A percentile compares a stretch with the other conserved stretches of the same genome.
These are phyloP conservation scores for Poecilus cupreus DNA, from an alignment of 2,888 invertebrate genomes.

Conservation along the genomic window DNA sequence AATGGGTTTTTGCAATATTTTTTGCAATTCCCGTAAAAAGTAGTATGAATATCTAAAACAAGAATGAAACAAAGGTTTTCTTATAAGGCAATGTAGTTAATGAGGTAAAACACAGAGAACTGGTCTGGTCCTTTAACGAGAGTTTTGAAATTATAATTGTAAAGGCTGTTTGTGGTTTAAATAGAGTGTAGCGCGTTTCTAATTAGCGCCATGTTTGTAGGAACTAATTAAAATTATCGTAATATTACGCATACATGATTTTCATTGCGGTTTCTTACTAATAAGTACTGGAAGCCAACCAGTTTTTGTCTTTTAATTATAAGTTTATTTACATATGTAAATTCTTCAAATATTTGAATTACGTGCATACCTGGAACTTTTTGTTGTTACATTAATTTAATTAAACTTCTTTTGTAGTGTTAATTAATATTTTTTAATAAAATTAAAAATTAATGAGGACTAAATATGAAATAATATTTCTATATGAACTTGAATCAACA, in stretches of 20 bases:
- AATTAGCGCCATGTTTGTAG: slow-evolving; percentile 50
- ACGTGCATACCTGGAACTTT: neutral
- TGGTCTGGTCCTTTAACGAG: slow-evolving; percentile 25
- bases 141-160: slow-evolving; percentile 54
- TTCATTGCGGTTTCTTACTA: slow-evolving; percentile 33
- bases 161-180: slow-evolving; percentile 50
- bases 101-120: neutral
- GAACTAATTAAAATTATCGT: slow-evolving; percentile 55
- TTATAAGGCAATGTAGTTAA: neutral
- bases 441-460: too few species aligned
- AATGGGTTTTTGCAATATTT: neutral
- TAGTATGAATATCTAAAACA: neutral
- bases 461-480: too few species aligned
- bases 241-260: slow-evolving; percentile 49
- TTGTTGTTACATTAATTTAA: neutral
- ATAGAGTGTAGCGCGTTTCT: slow-evolving; percentile 45
- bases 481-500: too few species aligned
- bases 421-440: too few species aligned
- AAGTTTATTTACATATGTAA: slow-evolving; percentile 37
- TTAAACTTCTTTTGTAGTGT: neutral
- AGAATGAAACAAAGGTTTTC: neutral
- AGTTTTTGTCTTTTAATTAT: slow-evolving; percentile 25
- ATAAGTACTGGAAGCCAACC: neutral
- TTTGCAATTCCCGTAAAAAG: neutral
- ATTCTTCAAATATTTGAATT: slow-evolving; percentile 19